Conservation (phyloP, 2,888 invertebrate genomes). For the Chromoteleia sp. region DNA sequence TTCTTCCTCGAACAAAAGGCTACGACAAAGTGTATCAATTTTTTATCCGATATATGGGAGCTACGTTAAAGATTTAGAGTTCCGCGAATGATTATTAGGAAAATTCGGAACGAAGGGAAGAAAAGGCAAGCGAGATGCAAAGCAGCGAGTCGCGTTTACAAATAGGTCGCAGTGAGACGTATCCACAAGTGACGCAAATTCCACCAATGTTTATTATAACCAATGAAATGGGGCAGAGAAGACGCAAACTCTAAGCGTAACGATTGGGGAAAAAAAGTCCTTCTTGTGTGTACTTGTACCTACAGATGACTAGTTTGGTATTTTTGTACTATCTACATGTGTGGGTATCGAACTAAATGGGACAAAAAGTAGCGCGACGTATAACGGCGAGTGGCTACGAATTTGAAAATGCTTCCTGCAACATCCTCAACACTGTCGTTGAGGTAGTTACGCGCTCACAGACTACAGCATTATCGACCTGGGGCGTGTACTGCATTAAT, state of each 20-base stretch:
- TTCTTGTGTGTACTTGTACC: not conserved
- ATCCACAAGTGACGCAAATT: no score
- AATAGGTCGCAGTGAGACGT: no score
- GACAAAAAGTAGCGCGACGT: conserved; percentile 31
- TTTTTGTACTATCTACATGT: not conserved
- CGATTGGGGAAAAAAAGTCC: conserved; percentile 1
- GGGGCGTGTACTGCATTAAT: conserved; percentile 69
- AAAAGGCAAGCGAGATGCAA: conserved; percentile 53
- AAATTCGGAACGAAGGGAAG: conserved; percentile 21
- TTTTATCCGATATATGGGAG: not conserved
- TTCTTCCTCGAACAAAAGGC: conserved; percentile 21
- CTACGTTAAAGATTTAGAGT: not conserved
- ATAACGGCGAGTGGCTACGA: conserved; percentile 49
- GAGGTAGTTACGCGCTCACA: conserved; percentile 54
- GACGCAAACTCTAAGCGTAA: not conserved
- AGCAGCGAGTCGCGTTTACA: no score
- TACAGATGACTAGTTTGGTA: not conserved
- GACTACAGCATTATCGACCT: conserved; percentile 66
- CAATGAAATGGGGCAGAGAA: not conserved
- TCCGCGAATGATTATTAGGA: not conserved
- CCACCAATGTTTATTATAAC: no score
- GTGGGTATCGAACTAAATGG: not conserved
- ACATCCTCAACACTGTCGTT: conserved; percentile 53
- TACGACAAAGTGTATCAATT: conserved; percentile 1
- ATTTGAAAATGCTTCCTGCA: conserved; percentile 61